Evolutionary conservation across 1,140 invertebrate genomes (phyloP).

Genomic region (Philotrypesis tridentata): DNA sequence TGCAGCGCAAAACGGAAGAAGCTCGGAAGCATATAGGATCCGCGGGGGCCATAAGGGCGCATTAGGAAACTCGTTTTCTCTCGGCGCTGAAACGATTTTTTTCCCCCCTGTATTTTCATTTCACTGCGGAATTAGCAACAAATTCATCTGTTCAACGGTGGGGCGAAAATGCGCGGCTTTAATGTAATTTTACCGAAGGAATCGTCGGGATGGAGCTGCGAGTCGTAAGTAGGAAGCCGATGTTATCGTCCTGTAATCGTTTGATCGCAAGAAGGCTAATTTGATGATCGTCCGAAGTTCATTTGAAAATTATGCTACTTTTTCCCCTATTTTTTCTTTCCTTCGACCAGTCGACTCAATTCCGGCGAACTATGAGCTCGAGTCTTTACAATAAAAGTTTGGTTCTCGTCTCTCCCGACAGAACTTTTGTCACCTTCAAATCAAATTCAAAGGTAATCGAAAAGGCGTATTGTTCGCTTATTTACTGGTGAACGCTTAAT

Average conservation of each 20-base stretch:
- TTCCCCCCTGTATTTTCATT: constrained; percentile 24
- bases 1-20: not conserved
- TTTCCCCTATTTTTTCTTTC: not conserved
- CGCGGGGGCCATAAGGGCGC: not conserved
- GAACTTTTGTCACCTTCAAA: not conserved
- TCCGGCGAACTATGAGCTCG: not conserved
- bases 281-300: not conserved
- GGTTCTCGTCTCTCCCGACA: too few species aligned
- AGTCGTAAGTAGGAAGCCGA: not conserved
- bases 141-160: not conserved
- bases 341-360: too few species aligned
- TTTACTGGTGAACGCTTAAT: not conserved
- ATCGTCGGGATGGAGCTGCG: not conserved
- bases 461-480: not conserved
- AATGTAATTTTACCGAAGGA: constrained; percentile 8
- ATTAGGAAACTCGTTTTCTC: not conserved
- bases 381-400: too few species aligned
- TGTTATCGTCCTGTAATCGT: not conserved
- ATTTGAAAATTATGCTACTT: not conserved
- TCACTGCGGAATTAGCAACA: constrained; percentile 8
- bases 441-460: not conserved
- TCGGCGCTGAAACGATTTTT: not conserved
- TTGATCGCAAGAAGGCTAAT: constrained; percentile 9
- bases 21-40: too few species aligned
- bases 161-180: not conserved